Base-by-base conservation (phyloP, 2,888 invertebrate genomes). In the Melieria picta region DNA sequence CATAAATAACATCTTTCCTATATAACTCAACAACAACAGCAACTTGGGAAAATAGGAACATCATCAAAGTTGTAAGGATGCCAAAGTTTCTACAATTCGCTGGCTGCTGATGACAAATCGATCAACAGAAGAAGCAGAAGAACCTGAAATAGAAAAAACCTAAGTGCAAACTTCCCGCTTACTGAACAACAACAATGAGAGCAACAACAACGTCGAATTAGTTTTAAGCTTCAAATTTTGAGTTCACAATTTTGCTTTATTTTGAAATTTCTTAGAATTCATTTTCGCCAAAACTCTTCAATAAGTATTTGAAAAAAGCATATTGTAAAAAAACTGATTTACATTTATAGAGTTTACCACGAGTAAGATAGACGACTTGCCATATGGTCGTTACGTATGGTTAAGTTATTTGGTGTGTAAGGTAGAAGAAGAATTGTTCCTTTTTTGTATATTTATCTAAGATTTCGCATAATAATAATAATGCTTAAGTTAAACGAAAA, bases 381-480 rank as follows among this genome's bases (percentile, higher is more conserved):
- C 7, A 7, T 5, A 7, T n/a, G 11, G 52, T 5, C 30, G 30
- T n/a, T 52, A 52, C 52, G 52, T 52, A 52, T 42, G 13, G 11
- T 11, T 61, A 48, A 52, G 60, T 68, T 7, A 55, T 62, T 46
- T 30, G 43, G 11, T 56, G 55, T 48, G 30, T 13, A 11, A 60
- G 50, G 30, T n/a, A 7, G 45, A 52, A 67, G 58, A 7, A 67
- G 42, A 78, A 79, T 76, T 83, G 82, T 83, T 83, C 82, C 83
- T 83, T 82, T 82, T 82, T 82, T 83, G 83, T 83, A 83, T 82
- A 82, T 78, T 55, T 69, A 62, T 30, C 30, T 69, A 69, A 69
- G 55, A 62, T 46, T 47, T 30, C 48, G 7, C 5, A 6, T 43
- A 11, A 62, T 1, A 30, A 62, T 1, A 30, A 30, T 30, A 30